Evolutionary conservation across 2,888 invertebrate genomes (phyloP), one percentile per base, ranked within the genome.

Genomic region (Melanotus villosus): DNA sequence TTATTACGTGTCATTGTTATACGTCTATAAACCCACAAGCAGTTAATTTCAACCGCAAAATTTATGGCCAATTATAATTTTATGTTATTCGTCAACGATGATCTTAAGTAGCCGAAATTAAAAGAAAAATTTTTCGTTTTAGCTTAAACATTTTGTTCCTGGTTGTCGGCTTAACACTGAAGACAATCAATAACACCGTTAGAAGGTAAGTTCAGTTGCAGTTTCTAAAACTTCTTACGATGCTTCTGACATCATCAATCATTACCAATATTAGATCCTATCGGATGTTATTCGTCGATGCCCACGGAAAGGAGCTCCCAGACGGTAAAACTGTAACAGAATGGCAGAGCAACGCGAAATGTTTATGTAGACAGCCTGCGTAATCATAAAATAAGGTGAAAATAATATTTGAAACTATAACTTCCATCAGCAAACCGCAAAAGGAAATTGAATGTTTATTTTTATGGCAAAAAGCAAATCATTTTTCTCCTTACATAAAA

Each of bases 161-260:
- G n/a, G 19, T 43, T 32, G 3, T 52, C 32, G 32, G 12, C 6
- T n/a, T 16, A n/a, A 18, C 16, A 32, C 18, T 14, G 18, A 52
- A 52, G 7, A 32, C 34, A 32, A 62, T 62, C 62, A 50, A 62
- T 62, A 52, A 50, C 38, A 52, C 50, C 36, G 38, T 50, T 62
- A 62, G 47, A 34, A 58, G 26, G 41, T 45, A 47, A 60, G 47
- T 21, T 47, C 34, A 47, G 16, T 47, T 60, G 45, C 59, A 60
- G 59, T 47, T 47, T 30, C 18, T 50, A 50, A 62, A 52, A 50
- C 26, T 62, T 60, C 21, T 36, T 52, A 23, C 38, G 16, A 26
- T 62, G 47, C 50, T 52, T 62, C 26, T 62, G 52, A 52, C 62
- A 62, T 62, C 62, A 62, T 62, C 62, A 62, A 62, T 62, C 62